These are phyloP conservation scores for Pseudopipra pipra DNA, from an alignment of 2,113 vertebrate genomes.

Conservation along the genomic window DNA sequence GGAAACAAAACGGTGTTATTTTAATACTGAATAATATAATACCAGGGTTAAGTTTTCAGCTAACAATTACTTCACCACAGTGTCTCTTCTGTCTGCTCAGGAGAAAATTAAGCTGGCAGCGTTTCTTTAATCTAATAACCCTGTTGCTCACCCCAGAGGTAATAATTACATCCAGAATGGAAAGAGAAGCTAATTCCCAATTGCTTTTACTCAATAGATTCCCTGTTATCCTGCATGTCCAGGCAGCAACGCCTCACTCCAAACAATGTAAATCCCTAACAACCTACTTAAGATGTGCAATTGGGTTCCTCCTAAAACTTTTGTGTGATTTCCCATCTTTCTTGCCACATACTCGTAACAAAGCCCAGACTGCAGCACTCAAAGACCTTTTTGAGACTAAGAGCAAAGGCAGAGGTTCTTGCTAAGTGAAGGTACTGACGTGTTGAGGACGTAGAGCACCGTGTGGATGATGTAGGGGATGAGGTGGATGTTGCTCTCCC, in stretches of 20 bases:
- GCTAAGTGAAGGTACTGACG: constrained; percentile 75
- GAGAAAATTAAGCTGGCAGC: constrained; percentile 8
- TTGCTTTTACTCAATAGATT: background rate
- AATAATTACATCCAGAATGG: constrained; percentile 25
- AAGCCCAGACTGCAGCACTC: background rate
- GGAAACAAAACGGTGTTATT: background rate
- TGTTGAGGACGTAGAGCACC: constrained; percentile 98
- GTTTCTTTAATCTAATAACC: constrained; percentile 29
- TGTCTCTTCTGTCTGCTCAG: background rate
- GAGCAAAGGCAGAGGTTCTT: background rate
- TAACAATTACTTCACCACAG: background rate
- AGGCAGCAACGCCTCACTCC: background rate
- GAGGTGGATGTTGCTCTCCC: constrained; percentile 99
- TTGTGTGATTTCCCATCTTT: background rate
- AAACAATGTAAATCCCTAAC: background rate
- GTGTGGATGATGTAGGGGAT: constrained; percentile 99
- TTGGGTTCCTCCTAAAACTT: background rate
- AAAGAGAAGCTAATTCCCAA: background rate
- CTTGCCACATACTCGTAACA: background rate
- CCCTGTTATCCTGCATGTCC: background rate
- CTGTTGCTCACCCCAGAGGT: constrained; percentile 17
- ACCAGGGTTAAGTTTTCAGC: background rate
- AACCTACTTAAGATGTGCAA: background rate
- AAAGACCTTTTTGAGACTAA: background rate
- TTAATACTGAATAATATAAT: background rate